Base-by-base conservation (phyloP, 2,113 vertebrate genomes). In the Oreochromis aureus region DNA sequence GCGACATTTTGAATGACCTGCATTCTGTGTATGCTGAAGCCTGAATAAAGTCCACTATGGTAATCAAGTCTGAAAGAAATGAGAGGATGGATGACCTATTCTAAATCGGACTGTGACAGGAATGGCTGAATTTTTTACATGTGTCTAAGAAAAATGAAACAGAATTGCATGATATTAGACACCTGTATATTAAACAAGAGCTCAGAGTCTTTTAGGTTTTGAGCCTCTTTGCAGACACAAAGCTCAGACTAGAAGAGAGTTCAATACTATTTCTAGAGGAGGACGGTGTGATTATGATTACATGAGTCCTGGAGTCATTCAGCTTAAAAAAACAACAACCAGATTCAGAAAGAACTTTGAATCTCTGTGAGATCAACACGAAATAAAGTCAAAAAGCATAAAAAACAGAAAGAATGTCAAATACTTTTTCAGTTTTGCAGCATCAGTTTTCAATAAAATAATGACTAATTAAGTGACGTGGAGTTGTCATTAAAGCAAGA, bases 71-170 rank as follows among this genome's bases (percentile, higher is more conserved):
- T n/a, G 61, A 39, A 66, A 0, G 34, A 39, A 39, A 39, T 66
- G 0, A 22, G 61, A 66, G 19, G 61, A 66, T 66, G 0, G 34
- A 66, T 13, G 19, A 66, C 34, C 34, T n/a, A 39, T 66, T 66
- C 12, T 13, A 0, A 66, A 66, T 66, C 1, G 2, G 34, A 66
- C 10, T 22, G 19, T 66, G 34, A 66, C 61, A 66, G 34, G 10
- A 39, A 39, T 66, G 0, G 34, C 0, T 13, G 61, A 7, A 39
- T 39, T 66, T 22, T 39, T 2, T 39, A 39, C 34, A 66, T 2
- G 34, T 66, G 61, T 39, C 61, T 66, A 39, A 39, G 61, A 66
- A 66, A 10, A 66, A 66, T 66, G 1, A 66, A 39, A 66, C 19
- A 39, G 61, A 39, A 0, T 7, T 39, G 34, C 19, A 66, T 66